These are phyloP conservation scores for Exephanes ischioxanthus DNA, from an alignment of 2,888 invertebrate species.

Conservation along the genomic window DNA sequence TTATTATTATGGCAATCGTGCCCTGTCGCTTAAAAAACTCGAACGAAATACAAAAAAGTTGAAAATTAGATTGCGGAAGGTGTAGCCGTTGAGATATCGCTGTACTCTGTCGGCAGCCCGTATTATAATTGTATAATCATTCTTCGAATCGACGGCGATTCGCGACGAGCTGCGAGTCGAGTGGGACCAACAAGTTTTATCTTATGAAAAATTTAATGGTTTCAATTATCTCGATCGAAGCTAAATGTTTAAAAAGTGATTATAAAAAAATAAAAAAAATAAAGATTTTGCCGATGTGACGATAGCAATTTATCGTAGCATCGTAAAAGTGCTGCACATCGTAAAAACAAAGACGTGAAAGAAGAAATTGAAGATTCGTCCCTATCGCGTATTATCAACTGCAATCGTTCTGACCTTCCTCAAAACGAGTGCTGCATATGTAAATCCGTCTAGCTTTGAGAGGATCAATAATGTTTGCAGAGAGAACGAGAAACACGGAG, in stretches of 20 bases:
- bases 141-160: conserved; percentile 35
- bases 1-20: conserved; percentile 6
- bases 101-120: conserved; percentile 45
- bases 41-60: neutral
- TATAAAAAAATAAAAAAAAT: neutral
- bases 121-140: conserved; percentile 24
- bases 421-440: conserved; percentile 41
- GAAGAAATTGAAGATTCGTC: conserved; percentile 23
- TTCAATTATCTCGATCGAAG: conserved; percentile 19
- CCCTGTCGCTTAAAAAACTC: conserved; percentile 37
- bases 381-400: conserved; percentile 43
- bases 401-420: conserved; percentile 36
- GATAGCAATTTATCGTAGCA: conserved; percentile 7
- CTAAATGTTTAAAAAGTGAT: neutral
- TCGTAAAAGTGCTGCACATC: conserved; percentile 15
- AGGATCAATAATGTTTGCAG: conserved; percentile 52
- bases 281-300: neutral
- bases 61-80: conserved; percentile 26
- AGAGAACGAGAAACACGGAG: conserved; percentile 40
- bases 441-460: conserved; percentile 45
- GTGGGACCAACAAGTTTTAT: conserved; percentile 58
- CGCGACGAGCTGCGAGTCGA: conserved; percentile 43
- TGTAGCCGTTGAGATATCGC: conserved; percentile 16
- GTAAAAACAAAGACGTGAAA: conserved; percentile 2
- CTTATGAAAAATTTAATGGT: conserved; percentile 43